A percentile compares a stretch with the other conserved stretches of the same genome.
Conservation (phyloP, 2,113 vertebrate genomes). For the Laticauda laticaudata region DNA sequence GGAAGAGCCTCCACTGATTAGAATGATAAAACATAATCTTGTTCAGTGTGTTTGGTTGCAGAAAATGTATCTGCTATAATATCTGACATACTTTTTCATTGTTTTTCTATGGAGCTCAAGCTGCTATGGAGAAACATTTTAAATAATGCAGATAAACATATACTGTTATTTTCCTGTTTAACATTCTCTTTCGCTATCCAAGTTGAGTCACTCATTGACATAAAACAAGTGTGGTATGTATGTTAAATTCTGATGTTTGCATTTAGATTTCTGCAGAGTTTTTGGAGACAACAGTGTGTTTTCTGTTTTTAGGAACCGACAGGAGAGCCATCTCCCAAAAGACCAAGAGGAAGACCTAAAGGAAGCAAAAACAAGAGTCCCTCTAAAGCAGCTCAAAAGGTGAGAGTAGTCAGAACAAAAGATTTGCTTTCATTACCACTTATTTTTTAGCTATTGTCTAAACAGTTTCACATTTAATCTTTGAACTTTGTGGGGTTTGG, state of each 20-base stretch:
- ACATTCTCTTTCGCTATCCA: slow-evolving; percentile 49
- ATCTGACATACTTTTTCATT: slow-evolving; percentile 9
- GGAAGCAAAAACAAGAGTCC: slow-evolving; percentile 98
- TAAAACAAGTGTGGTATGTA: slow-evolving; percentile 30
- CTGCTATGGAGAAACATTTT: slow-evolving; percentile 39
- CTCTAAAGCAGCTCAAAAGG: slow-evolving; percentile 94
- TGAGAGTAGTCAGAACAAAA: slow-evolving; percentile 69
- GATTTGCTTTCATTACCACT: slow-evolving; percentile 32
- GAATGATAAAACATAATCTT: slow-evolving; percentile 24
- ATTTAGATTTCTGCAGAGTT: slow-evolving; percentile 50
- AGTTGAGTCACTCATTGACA: slow-evolving; percentile 34
- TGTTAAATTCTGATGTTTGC: slow-evolving; percentile 32
- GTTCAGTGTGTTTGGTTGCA: slow-evolving; percentile 40
- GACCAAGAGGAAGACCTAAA: slow-evolving; percentile 94
- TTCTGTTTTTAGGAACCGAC: slow-evolving; percentile 83
- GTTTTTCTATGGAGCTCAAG: slow-evolving; percentile 27
- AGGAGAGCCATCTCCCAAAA: slow-evolving; percentile 93
- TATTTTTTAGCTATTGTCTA: slow-evolving; percentile 25
- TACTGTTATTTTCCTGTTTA: background rate
- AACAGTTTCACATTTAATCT: slow-evolving; percentile 34
- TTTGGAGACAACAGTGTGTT: slow-evolving; percentile 70
- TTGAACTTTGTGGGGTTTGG: slow-evolving; percentile 19
- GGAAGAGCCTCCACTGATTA: slow-evolving; percentile 28
- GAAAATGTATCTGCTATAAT: slow-evolving; percentile 1
- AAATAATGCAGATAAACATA: background rate